phyloP scores from a whole-genome alignment of 2,113 vertebrate genomes.

The Hydrochoerus hydrochaeris region DNA sequence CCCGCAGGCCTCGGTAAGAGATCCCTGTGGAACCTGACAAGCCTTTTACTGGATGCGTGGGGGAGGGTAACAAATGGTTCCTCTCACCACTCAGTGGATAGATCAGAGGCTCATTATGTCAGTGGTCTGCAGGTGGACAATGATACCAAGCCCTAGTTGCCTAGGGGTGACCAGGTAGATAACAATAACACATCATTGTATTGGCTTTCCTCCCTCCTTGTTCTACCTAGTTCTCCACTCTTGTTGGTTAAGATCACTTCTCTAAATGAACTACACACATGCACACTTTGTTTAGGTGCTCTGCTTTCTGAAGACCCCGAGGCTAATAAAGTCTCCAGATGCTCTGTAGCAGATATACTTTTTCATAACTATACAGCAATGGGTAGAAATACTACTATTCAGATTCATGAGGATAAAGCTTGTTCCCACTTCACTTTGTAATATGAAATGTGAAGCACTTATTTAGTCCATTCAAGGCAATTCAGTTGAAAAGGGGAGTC shows the following conservation, averaged over 20 bases:
- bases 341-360: background rate
- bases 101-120: background rate
- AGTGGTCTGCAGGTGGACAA: background rate
- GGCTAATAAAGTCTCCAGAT: background rate
- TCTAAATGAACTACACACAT: background rate
- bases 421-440: background rate
- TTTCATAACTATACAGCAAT: background rate
- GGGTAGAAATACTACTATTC: background rate
- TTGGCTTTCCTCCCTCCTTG: background rate
- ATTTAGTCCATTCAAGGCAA: background rate
- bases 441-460: background rate
- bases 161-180: background rate
- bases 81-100: background rate
- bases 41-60: background rate
- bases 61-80: background rate
- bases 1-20: background rate
- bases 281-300: background rate
- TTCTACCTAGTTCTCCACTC: background rate
- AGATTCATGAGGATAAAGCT: background rate
- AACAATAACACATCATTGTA: background rate
- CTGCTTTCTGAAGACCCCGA: background rate
- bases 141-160: background rate
- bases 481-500: background rate
- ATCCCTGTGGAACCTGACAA: background rate
- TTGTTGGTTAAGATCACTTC: background rate